Base-by-base conservation (phyloP, 2,797 vertebrate genomes). In the Gymnodraco acuticeps region DNA sequence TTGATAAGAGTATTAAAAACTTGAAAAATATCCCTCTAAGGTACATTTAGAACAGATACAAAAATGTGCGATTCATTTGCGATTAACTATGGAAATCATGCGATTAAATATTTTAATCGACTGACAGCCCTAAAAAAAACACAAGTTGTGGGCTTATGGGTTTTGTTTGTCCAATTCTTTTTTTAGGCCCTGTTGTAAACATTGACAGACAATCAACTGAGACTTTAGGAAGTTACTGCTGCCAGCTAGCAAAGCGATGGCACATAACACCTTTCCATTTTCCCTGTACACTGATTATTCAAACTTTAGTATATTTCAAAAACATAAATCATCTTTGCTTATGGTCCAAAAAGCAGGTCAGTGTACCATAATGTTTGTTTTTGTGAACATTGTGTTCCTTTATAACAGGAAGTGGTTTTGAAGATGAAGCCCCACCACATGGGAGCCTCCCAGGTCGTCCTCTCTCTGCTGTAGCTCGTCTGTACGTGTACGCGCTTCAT, bases 401-500 rank as follows among this genome's bases (percentile, higher is more conserved):
- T 78, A 53, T 69, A 43, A 61, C 78, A 91, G 90, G 76, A 38
- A 6, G 61, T n/a, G 50, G 16, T 20, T 51, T 31, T 42, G 77
- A 70, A 17, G 69, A 56, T 14, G 64, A 66, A 10, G 47, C 38
- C 17, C 9, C 46, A 9, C 3, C 67, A 12, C 56, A 10, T 0
- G 19, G 17, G 16, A 19, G 12, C 9, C 0, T 4, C 64, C 31
- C 70, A 0, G 16, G 50, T 16, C 47, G 31, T 6, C 78, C 87
- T n/a, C 90, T 94, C 19, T 73, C 91, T 4, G 43, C 85, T 3
- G 42, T 88, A 0, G 50, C 60, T 5, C 93, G 95, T 23, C 93
- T 95, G 56, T 96, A 95, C 10, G 82, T 96, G 70, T 96, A 96
- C 23, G 93, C 94, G 0, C 87, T 96, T 48, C 95, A 96, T 0